Evolutionary conservation across 1,140 invertebrate species (phyloP), one percentile per base, ranked within the genome.

Genomic region (Campoletis sonorensis): DNA sequence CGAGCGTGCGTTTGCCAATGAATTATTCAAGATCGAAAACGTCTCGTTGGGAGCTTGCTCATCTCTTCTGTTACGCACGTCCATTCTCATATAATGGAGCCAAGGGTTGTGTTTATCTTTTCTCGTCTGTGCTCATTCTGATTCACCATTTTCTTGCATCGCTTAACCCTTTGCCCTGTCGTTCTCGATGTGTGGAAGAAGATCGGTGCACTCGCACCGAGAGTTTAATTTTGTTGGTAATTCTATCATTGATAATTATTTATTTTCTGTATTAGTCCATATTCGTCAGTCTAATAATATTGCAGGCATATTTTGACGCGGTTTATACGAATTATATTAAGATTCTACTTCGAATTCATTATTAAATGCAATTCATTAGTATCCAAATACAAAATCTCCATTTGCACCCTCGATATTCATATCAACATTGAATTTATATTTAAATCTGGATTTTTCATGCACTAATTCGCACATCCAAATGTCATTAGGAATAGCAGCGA

Each of bases 21-120:
- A 87, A 87, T 87, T 86, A 87, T 87, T 87, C 86, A 87, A 49
- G 81, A 85, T 85, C 80, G 83, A 81, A 81, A 81, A 83, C 64
- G 78, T 81, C 82, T 84, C 75, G 27, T 67, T 58, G 72, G 49
- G 77, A 64, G 15, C 54, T 40, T 21, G 71, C 40, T 51, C 37
- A 75, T 67, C 58, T n/a, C 72, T 82, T 79, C 58, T 77, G 68
- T 86, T 82, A 84, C 26, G 73, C 23, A 58, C 81, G 82, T 84
- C 85, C 75, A 84, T 85, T 84, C 83, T 86, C 85, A 86, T 85
- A 85, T 86, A 85, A 86, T 79, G 76, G 45, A 45, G 54, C 51
- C 49, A 67, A 67, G 13, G 61, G 61, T 27, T 67, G 10, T 67
- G 21, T 58, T 23, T 58, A 18, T 58, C 16, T 79, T 79, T 54